Evolutionary conservation across 2,797 vertebrate genomes (phyloP).

Genomic region (Chelonia mydas): DNA sequence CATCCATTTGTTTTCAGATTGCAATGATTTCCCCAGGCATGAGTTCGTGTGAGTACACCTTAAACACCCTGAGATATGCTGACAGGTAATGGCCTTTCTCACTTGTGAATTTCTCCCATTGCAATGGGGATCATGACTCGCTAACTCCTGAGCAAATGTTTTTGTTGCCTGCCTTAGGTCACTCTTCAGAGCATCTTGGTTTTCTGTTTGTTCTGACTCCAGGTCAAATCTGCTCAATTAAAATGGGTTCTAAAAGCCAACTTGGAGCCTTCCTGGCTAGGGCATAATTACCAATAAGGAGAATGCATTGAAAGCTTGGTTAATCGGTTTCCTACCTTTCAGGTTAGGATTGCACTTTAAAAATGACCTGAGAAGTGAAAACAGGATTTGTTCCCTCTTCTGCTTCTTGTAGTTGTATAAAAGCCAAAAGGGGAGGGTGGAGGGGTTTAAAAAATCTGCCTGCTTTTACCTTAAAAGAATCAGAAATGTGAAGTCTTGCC

Average conservation of each 20-base stretch:
- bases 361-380: background rate
- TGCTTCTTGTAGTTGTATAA: background rate
- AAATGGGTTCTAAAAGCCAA: background rate
- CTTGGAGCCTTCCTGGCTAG: background rate
- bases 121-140: background rate
- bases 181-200: background rate
- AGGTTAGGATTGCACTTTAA: background rate
- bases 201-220: background rate
- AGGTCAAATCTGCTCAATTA: background rate
- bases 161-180: background rate
- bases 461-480: background rate
- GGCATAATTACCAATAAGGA: background rate
- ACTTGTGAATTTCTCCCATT: background rate
- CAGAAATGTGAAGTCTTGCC: background rate
- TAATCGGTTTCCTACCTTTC: background rate
- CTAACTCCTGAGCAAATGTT: background rate
- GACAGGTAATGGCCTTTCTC: slow-evolving; percentile 88
- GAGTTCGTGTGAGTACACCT: slow-evolving; percentile 94
- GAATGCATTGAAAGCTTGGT: background rate
- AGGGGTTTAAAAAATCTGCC: background rate
- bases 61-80: slow-evolving; percentile 96
- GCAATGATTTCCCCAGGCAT: slow-evolving; percentile 98
- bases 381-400: background rate
- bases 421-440: background rate
- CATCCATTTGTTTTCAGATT: slow-evolving; percentile 84